Base-by-base conservation (phyloP, 2,113 vertebrate genomes). In the Gallinago undulata region DNA sequence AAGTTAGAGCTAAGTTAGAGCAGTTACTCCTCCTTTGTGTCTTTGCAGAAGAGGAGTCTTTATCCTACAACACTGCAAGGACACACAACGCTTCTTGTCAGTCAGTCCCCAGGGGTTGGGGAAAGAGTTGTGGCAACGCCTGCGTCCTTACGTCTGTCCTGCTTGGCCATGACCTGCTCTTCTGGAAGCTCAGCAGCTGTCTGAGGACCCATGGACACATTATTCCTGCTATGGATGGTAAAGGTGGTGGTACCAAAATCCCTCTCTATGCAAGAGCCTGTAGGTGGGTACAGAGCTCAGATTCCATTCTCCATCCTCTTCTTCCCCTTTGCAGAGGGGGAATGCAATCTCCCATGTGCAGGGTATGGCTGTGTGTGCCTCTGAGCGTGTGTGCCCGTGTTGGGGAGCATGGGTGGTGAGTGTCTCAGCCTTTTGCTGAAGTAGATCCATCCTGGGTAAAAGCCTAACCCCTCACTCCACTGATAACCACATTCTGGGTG, bases 371-470 rank as follows among this genome's bases (percentile, higher is more conserved):
- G 31, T 25, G 22, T 21, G 35, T 63, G 37, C 19, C 24, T 78
- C 10, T 23, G 12, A 62, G 56, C 1, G 0, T 3, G 5, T 35
- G 16, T 19, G 23, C 41, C 15, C 51, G 2, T 4, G 1, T 5
- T 66, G 57, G 64, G 31, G 19, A 72, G 7, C 9, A 3, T 2
- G 28, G 43, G 28, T 0, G 1, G 22, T 18, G 51, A 87, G 8
- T 6, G 22, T 80, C 57, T 60, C 48, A 39, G 11, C 19, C 18
- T 66, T 10, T 53, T 62, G 21, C 30, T 64, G 39, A 60, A 73
- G 50, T 3, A 55, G 33, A 45, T 18, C 6, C 8, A 28, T 73
- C 73, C 8, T 19, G 22, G 13, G 45, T n/a, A 83, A 82, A 87
- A 84, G 13, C 8, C 43, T 53, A 50, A 55, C 16, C 9, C 17